Base-by-base conservation (phyloP, 2,888 invertebrate species). In the Plutella xylostella region DNA sequence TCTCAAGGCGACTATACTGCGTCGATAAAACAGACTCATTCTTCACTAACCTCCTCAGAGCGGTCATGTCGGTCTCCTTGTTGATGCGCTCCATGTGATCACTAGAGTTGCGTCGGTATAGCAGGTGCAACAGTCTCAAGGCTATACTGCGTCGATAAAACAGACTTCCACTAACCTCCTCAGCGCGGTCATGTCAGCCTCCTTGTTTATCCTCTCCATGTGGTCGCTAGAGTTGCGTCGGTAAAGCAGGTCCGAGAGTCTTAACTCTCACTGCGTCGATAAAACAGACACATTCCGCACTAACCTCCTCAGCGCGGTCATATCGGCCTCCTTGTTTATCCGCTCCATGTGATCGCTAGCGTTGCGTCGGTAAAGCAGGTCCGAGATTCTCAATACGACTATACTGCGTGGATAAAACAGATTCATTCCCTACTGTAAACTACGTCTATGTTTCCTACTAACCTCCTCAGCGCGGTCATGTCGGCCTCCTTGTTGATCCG, bases 171-270 rank as follows among this genome's bases (percentile, higher is more conserved):
- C 38, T 20, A 52, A 80, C 80, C 72, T 65, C 7, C 79, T 54
- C 0, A 82, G 60, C 17, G 80, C 78, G 0, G 75, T 72, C 70
- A 80, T 72, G 50, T 83, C 82, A 1, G 74, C 70, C 54, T 78
- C 75, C 62, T 83, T 83, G 58, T 77, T 75, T 45, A 57, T 58
- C 0, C 82, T 48, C 65, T 82, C 82, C 40, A 69, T 56, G 39
- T 73, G 71, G 60, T 82, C 79, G 76, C 78, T 78, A 0, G 79
- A 71, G 65, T 92, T 94, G 60, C 92, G 91, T 1, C 93, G 86
- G 68, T 92, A 94, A 45, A 95, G 82, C 43, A 99, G 82, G 72
- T 96, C 90, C 11, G 95, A 94, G 56, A 98, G 78, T n/a, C n/a
- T n/a, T n/a, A n/a, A n/a, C n/a, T n/a, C n/a, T n/a, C n/a, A n/a